Conservation (phyloP, 2,888 invertebrate genomes). For the Noctua fimbriata region DNA sequence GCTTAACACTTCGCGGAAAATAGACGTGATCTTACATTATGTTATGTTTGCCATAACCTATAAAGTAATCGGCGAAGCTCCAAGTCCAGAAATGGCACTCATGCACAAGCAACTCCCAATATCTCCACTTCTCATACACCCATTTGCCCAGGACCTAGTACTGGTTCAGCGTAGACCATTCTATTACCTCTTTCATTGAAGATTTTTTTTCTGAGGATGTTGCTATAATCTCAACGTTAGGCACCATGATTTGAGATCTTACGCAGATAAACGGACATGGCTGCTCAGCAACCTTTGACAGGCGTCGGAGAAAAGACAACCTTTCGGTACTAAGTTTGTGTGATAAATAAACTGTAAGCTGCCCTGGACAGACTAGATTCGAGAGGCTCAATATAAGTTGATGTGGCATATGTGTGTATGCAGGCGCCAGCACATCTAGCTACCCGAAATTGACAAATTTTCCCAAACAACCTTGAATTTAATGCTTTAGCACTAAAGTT, state of each 20-base stretch:
- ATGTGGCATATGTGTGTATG: too few species aligned
- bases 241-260: not conserved
- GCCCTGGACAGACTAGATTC: not conserved
- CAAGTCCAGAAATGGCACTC: not conserved
- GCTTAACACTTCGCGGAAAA: not conserved
- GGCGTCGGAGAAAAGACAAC: not conserved
- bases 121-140: not conserved
- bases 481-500: too few species aligned
- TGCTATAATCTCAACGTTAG: not conserved
- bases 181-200: not conserved
- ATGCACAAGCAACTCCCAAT: not conserved
- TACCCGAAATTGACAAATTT: too few species aligned
- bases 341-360: not conserved
- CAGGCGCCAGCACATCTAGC: too few species aligned
- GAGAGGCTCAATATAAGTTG: too few species aligned
- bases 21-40: not conserved
- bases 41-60: not conserved
- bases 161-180: not conserved
- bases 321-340: not conserved
- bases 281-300: not conserved
- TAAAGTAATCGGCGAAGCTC: not conserved
- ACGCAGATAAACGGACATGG: not conserved
- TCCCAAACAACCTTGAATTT: too few species aligned
- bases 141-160: not conserved
- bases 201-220: not conserved